Percentiles rank a stretch among this genome's conserved stretches.
phyloP scores from a whole-genome alignment of 2,797 vertebrate species.

The Karalla daura region DNA sequence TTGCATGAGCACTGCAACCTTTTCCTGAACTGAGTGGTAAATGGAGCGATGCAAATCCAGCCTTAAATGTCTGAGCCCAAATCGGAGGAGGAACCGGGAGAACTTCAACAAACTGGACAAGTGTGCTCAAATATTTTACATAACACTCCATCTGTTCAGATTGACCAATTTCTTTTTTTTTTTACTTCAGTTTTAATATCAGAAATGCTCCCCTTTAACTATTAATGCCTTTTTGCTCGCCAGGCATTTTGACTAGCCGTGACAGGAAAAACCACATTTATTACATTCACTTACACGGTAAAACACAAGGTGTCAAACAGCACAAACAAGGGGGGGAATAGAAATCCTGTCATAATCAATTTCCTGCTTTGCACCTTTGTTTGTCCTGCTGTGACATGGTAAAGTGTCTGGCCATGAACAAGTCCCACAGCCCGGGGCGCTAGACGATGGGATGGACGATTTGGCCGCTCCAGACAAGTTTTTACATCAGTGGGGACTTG shows the following conservation, averaged over 20 bases:
- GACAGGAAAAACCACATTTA: not conserved
- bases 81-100: too few species aligned
- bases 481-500: not conserved
- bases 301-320: too few species aligned
- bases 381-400: not conserved
- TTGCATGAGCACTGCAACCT: too few species aligned
- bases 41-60: too few species aligned
- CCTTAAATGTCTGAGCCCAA: too few species aligned
- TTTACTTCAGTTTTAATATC: too few species aligned
- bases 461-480: not conserved
- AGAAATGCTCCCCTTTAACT: not conserved
- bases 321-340: not conserved
- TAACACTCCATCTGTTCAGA: too few species aligned
- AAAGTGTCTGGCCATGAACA: not conserved
- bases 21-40: too few species aligned
- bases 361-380: not conserved
- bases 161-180: too few species aligned
- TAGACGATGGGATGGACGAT: not conserved
- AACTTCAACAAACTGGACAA: too few species aligned
- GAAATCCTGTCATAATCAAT: not conserved
- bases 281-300: too few species aligned
- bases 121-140: too few species aligned
- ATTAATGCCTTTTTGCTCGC: not conserved
- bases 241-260: not conserved
- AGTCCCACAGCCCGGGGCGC: not conserved